These are phyloP conservation scores for Saccostrea glomerata DNA, from an alignment of 1,140 invertebrate species.

Conservation along the genomic window DNA sequence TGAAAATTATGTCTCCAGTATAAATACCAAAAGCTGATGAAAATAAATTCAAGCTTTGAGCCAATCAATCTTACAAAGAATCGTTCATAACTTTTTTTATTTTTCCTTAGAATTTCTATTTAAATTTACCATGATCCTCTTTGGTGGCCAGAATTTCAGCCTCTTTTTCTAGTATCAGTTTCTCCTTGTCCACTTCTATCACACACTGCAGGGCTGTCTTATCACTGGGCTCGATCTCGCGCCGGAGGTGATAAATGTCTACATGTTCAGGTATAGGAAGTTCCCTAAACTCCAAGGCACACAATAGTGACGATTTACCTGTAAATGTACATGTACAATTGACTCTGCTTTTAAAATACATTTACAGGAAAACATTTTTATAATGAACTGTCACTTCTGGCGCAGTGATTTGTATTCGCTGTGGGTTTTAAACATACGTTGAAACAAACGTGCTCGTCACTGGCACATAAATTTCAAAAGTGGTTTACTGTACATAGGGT, in stretches of 20 bases:
- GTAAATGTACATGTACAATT: constrained; percentile 16
- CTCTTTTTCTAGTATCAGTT: constrained; percentile 93
- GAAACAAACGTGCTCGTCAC: no score
- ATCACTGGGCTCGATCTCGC: constrained; percentile 97
- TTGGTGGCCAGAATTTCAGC: constrained; percentile 93
- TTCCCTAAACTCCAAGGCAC: constrained; percentile 94
- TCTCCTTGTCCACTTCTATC: constrained; percentile 98
- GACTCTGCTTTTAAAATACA: neutral
- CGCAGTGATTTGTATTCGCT: no score
- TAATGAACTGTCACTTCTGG: no score
- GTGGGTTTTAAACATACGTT: no score
- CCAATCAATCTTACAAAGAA: no score
- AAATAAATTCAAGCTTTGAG: no score
- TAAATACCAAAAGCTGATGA: no score
- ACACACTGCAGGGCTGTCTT: constrained; percentile 94
- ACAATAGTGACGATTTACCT: constrained; percentile 95
- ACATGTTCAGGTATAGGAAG: constrained; percentile 97
- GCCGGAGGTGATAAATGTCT: constrained; percentile 97
- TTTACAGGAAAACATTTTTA: no score
- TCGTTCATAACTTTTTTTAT: neutral
- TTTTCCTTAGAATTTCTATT: neutral
- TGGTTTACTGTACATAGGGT: no score
- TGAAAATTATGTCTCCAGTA: no score
- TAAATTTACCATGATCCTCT: constrained; percentile 88
- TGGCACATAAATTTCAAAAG: no score